Percentiles rank a stretch among this genome's conserved stretches.
Conservation (phyloP, 2,113 vertebrate genomes). For the Megaceryle maxima region DNA sequence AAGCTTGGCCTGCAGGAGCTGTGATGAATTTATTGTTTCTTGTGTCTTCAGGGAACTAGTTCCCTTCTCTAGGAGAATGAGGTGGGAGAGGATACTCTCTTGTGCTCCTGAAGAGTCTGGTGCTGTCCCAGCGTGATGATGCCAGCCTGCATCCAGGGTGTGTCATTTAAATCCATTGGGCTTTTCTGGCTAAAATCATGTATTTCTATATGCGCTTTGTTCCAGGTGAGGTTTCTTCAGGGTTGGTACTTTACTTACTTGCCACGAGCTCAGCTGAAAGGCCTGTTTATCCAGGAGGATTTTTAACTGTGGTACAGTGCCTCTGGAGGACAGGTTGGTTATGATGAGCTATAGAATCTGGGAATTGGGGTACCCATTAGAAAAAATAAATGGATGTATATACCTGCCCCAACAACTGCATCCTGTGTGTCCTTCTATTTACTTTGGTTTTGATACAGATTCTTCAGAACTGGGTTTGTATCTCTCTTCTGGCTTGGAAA, state of each 20-base stretch:
- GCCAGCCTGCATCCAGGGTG: neutral
- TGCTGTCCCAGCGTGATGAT: neutral
- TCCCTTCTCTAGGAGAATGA: neutral
- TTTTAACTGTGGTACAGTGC: neutral
- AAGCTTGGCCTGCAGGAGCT: neutral
- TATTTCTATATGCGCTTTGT: neutral
- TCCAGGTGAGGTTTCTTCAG: neutral
- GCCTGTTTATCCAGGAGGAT: neutral
- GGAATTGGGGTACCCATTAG: neutral
- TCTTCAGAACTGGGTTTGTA: neutral
- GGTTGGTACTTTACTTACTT: neutral
- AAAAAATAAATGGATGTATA: neutral
- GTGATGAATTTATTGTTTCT: neutral
- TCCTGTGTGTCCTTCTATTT: neutral
- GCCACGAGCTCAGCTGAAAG: neutral
- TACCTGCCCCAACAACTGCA: fast-evolving
- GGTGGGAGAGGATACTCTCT: neutral
- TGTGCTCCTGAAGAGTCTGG: neutral
- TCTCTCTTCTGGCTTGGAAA: neutral
- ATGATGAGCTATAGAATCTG: neutral
- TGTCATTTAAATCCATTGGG: neutral
- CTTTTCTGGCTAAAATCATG: neutral
- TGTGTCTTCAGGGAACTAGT: neutral
- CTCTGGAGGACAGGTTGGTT: neutral
- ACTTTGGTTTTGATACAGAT: neutral